Evolutionary conservation across 2,113 vertebrate species (phyloP), one percentile per base, ranked within the genome.

Genomic region (Oncorhynchus tshawytscha): DNA sequence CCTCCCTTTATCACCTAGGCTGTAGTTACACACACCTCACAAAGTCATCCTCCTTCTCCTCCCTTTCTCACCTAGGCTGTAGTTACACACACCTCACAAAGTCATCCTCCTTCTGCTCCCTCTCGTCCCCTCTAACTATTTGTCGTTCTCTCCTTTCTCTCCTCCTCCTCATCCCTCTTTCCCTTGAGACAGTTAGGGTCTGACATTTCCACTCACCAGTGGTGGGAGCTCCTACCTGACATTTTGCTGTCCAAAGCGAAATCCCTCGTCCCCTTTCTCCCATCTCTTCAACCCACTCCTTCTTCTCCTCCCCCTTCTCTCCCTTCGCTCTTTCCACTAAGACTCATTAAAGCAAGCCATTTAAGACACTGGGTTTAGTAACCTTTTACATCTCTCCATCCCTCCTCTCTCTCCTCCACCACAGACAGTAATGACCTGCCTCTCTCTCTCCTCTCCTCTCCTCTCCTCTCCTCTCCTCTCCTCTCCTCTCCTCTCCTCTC

Each of bases 331-430:
- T 27, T 22, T 72, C 62, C 66, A 76, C 73, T 75, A 24, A 75
- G 79, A 87, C 83, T 91, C 88, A 90, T 93, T 92, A 92, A 86
- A 49, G 88, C 86, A 84, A 84, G 78, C 74, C 89, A 91, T 89
- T 91, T 89, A 91, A 83, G 86, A 87, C 75, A 81, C 79, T 81
- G 78, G 76, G 84, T 77, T 84, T 70, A 80, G 71, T 88, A 89
- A 89, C 87, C 87, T 91, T 91, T 90, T 70, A 80, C 80, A 70
- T 85, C 76, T 20, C 85, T 85, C 82, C 73, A 72, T 79, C 67
- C 62, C 27, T 54, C 34, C 78, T 25, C 65, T 29, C 65, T 67
- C 65, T 11, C 25, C 22, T 16, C 65, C 27, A 15, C 27, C 31
- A 16, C 27, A 34, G 67, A 12, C 20, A 24, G 29, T 39, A 7